Percentiles rank a stretch among this genome's conserved stretches.
Evolutionary conservation across 2,888 invertebrate genomes (phyloP).

Genomic region (Ophonus ardosiacus): DNA sequence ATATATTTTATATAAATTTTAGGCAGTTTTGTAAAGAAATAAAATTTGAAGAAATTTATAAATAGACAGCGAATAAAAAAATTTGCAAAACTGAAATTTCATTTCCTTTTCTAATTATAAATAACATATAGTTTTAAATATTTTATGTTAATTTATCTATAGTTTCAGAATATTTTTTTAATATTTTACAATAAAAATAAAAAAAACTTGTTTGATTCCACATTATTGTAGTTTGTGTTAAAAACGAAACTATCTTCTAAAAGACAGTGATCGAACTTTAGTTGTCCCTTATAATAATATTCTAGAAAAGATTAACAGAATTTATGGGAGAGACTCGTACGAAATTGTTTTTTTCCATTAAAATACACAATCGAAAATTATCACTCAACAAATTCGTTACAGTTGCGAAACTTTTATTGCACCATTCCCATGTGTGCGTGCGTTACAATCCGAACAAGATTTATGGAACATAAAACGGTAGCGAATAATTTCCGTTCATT

Average conservation of each 20-base stretch:
- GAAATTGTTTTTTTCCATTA: conserved; percentile 44
- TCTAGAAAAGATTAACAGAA: conserved; percentile 8
- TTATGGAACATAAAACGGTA: conserved; percentile 48
- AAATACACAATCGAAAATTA: conserved; percentile 39
- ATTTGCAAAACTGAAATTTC: no score
- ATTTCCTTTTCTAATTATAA: no score
- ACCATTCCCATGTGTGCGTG: conserved; percentile 26
- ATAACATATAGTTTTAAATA: no score
- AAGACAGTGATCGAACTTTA: neutral
- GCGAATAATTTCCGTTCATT: conserved; percentile 46
- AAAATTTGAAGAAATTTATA: no score
- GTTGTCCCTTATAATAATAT: neutral
- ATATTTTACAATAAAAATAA: no score
- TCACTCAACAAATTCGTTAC: conserved; percentile 47
- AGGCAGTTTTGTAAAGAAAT: no score
- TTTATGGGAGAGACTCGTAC: neutral
- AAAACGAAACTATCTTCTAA: neutral
- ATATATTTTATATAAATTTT: no score
- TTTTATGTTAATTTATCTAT: no score
- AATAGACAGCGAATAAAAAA: no score
- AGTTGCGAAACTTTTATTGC: conserved; percentile 43
- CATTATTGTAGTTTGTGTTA: neutral
- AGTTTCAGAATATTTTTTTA: no score
- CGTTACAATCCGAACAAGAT: conserved; percentile 44
- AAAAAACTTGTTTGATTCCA: no score